Evolutionary conservation across 2,113 vertebrate genomes (phyloP).

Genomic region (Dunckerocampus dactyliophorus): DNA sequence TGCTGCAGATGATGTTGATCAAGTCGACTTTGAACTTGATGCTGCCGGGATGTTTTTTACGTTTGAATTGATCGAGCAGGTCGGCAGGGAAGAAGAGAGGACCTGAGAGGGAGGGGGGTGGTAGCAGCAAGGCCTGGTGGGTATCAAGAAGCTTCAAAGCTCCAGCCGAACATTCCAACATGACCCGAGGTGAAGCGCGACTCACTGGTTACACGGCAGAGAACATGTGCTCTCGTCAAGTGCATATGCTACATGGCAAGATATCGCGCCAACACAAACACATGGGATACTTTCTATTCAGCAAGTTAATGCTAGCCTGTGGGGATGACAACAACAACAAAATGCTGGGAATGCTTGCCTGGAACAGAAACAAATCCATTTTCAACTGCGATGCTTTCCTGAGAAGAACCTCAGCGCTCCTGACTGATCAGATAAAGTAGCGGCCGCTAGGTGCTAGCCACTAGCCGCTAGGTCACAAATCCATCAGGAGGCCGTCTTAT

Average conservation of each 20-base stretch:
- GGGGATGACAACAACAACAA: no score
- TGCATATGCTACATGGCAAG: conserved; percentile 7
- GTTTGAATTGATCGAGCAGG: conserved; percentile 42
- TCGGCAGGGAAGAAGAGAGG: conserved; percentile 24
- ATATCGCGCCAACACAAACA: conserved; percentile 28
- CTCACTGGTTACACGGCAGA: conserved; percentile 58
- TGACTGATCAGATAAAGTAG: conserved; percentile 29
- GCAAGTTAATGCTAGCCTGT: neutral
- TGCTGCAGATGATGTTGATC: neutral
- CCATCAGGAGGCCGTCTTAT: conserved; percentile 29
- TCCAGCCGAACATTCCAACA: conserved; percentile 53
- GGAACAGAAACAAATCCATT: no score
- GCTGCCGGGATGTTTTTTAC: conserved; percentile 8
- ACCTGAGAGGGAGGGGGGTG: neutral
- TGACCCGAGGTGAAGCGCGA: conserved; percentile 58
- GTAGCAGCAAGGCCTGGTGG: conserved; percentile 33
- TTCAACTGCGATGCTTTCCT: neutral
- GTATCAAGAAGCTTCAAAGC: conserved; percentile 65
- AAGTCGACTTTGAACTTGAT: conserved; percentile 14
- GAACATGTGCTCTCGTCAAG: conserved; percentile 41
- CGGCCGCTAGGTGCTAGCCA: neutral
- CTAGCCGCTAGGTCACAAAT: conserved; percentile 31
- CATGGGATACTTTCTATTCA: neutral
- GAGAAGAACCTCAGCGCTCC: neutral
- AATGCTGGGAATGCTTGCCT: no score